Percentiles rank a stretch among this genome's conserved stretches.
Evolutionary conservation across 2,113 vertebrate species (phyloP).

Genomic region (Lagopus muta): DNA sequence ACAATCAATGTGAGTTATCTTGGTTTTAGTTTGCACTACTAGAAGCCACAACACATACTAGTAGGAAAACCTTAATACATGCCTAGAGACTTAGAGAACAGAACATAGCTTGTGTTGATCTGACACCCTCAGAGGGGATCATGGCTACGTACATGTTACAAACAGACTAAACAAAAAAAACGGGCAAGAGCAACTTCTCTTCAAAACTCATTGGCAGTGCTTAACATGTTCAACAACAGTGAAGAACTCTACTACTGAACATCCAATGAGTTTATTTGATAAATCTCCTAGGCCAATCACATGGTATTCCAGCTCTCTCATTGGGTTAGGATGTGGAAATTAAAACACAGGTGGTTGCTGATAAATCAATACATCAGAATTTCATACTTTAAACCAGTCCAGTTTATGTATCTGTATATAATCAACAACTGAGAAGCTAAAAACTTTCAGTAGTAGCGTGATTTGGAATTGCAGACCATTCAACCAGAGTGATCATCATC

Average conservation of each 20-base stretch:
- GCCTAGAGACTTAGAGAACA: neutral
- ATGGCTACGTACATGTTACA: neutral
- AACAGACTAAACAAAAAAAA: neutral
- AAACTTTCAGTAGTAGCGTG: neutral
- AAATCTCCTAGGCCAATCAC: neutral
- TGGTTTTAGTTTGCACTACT: neutral
- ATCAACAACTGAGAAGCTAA: neutral
- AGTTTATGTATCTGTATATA: neutral
- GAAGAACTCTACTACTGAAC: neutral
- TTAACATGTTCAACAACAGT: neutral
- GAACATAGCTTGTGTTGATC: neutral
- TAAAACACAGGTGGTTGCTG: neutral
- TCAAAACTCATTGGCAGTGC: neutral
- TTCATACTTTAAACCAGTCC: conserved; percentile 22
- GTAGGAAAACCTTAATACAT: neutral
- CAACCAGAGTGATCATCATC: neutral
- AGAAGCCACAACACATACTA: neutral
- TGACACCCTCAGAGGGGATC: neutral
- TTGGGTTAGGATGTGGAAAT: neutral
- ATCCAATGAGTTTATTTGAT: neutral
- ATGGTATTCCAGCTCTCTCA: neutral
- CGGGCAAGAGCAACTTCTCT: neutral
- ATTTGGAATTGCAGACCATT: neutral
- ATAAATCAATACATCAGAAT: conserved; percentile 30
- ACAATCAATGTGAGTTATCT: neutral